phyloP scores from a whole-genome alignment of 2,113 vertebrate species.

The Hirundichthys speculiger region DNA sequence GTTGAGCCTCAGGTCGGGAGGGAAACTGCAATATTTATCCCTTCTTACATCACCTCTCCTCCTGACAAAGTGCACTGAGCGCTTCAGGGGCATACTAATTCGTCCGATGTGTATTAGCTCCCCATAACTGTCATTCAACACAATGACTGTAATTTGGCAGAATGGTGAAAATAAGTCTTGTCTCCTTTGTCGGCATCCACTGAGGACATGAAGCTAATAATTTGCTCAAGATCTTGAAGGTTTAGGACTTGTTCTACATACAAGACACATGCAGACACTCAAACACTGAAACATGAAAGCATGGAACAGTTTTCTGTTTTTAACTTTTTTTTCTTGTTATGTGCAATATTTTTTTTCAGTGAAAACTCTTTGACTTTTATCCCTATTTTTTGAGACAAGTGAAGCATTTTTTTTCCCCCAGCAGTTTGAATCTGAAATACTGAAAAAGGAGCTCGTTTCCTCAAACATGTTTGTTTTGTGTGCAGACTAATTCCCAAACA shows the following conservation, averaged over 20 bases:
- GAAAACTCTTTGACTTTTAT: background rate
- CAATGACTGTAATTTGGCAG: slow-evolving; percentile 62
- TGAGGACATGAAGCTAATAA: slow-evolving; percentile 20
- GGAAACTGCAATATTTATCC: slow-evolving; percentile 67
- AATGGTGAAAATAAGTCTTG: slow-evolving; percentile 49
- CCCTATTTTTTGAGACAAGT: slow-evolving; percentile 11
- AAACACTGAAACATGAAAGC: too few species aligned
- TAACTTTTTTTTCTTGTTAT: too few species aligned
- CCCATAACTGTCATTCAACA: slow-evolving; percentile 62
- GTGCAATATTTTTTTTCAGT: background rate
- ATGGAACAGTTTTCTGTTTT: too few species aligned
- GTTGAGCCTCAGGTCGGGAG: slow-evolving; percentile 53
- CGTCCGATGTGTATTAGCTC: slow-evolving; percentile 59
- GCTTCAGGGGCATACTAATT: slow-evolving; percentile 69
- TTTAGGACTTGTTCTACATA: background rate
- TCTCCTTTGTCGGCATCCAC: slow-evolving; percentile 18
- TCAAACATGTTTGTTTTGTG: slow-evolving; percentile 71
- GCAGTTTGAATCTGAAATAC: too few species aligned
- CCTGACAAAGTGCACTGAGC: slow-evolving; percentile 64
- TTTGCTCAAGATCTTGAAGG: slow-evolving; percentile 9
- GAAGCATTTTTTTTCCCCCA: slow-evolving; percentile 2
- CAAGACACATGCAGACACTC: background rate
- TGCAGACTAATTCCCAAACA: slow-evolving; percentile 62
- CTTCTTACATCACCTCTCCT: slow-evolving; percentile 69
- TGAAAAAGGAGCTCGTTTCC: slow-evolving; percentile 40